These are phyloP conservation scores for Craseonycteris thonglongyai DNA, from an alignment of 2,113 vertebrate genomes.

Conservation along the genomic window DNA sequence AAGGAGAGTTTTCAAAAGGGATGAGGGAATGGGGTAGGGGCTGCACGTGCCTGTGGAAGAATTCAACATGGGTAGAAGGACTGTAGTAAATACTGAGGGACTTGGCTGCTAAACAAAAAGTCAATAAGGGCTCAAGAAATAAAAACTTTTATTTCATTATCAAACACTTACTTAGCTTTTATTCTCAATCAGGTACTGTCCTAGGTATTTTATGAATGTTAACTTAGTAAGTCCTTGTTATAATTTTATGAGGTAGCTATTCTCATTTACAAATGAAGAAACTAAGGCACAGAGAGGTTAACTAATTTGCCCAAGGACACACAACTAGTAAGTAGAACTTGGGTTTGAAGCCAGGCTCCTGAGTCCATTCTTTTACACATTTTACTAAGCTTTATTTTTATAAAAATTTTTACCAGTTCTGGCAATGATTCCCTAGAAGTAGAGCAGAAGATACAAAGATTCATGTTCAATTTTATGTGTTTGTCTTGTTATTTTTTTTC, in stretches of 20 bases:
- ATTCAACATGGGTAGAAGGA: not conserved
- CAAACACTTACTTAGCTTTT: not conserved
- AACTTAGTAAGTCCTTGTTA: not conserved
- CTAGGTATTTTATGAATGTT: not conserved
- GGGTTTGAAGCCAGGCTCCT: not conserved
- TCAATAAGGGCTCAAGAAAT: not conserved
- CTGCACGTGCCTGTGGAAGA: not conserved
- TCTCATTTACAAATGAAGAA: not conserved
- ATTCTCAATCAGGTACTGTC: not conserved
- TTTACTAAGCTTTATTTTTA: not conserved
- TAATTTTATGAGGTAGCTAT: not conserved
- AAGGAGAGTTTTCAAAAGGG: not conserved
- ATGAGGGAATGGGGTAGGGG: fast-evolving
- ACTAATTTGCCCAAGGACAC: not conserved
- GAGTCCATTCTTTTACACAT: not conserved
- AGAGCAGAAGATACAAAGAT: not conserved
- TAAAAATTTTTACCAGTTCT: not conserved
- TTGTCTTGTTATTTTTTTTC: not conserved
- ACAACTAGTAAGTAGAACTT: not conserved
- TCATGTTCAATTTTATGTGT: not conserved
- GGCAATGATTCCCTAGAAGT: not conserved
- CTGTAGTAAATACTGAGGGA: not conserved
- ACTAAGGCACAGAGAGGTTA: not conserved
- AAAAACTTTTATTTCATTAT: not conserved
- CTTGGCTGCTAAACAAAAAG: not conserved